Evolutionary conservation across 2,113 vertebrate species (phyloP), one percentile per base, ranked within the genome.

Genomic region (Cranoglanis bouderius): DNA sequence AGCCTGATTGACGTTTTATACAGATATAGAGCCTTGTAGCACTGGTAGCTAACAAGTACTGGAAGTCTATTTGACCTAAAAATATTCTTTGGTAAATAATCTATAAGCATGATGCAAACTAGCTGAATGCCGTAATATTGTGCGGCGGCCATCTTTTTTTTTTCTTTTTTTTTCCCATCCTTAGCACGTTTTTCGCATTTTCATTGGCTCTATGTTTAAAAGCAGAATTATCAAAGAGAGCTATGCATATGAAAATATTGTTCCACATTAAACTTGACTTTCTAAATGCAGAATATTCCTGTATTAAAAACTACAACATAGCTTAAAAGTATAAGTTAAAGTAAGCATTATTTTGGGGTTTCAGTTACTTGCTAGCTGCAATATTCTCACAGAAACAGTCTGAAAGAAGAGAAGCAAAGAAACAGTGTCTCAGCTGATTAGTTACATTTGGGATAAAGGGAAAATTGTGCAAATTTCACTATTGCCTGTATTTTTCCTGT

Each of bases 1-100:
- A 95, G 95, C 3, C 7, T 82, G 51, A 57, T 57, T 57, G 32
- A 46, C 10, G 12, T 43, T 72, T 16, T 7, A 19, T 8, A 35
- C 6, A 19, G 65, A 70, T 70, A 70, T 35, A 70, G 32, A 70
- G n/a, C 65, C 14, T 43, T 75, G 19, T 77, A 46, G 40, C 38
- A 46, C 21, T 24, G 12, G 3, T 43, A 77, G 35, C 19, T 40
- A 35, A 70, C 32, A 70, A 70, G 32, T 70, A 21, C 70, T 21
- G 35, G 18, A 74, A 74, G 18, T 24, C 19, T 19, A 1, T 21
- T 74, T 40, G 18, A 74, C 3, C 35, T 38, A 40, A 18, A 74
- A 10, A 43, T 43, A 40, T 40, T 74, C 18, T 67, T 67, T 4
- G 4, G n/a, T 67, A 67, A 67, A 67, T 35, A 67, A 35, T 35